Evolutionary conservation across 2,113 vertebrate genomes (phyloP).

Genomic region (Formicarius rufipectus): DNA sequence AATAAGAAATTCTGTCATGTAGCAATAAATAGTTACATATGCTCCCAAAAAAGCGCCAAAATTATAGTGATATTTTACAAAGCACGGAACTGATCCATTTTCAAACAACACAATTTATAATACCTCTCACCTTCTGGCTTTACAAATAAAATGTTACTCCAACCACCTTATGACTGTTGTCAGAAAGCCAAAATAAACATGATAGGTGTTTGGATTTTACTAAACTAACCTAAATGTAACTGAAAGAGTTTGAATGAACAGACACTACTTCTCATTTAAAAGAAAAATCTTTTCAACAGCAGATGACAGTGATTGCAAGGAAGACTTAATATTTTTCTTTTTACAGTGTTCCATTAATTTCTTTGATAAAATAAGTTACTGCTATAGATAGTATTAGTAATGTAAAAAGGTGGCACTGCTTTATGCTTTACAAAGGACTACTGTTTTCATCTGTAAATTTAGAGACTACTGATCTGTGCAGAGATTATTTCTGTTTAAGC

Average conservation of each 20-base stretch:
- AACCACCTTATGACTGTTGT: slow-evolving; percentile 32
- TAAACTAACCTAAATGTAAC: slow-evolving; percentile 30
- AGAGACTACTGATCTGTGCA: slow-evolving; percentile 53
- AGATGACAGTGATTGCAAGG: slow-evolving; percentile 30
- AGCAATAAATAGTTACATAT: slow-evolving; percentile 13
- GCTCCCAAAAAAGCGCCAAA: slow-evolving; percentile 29
- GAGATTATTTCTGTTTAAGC: slow-evolving; percentile 70
- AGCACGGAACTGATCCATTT: slow-evolving; percentile 39
- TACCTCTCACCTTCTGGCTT: slow-evolving; percentile 60
- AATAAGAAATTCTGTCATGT: slow-evolving; percentile 25
- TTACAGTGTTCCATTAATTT: slow-evolving; percentile 32
- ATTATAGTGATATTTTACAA: slow-evolving; percentile 23
- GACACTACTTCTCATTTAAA: slow-evolving; percentile 49
- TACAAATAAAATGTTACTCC: slow-evolving; percentile 58
- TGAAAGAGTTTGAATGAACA: slow-evolving; percentile 35
- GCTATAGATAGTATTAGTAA: not conserved
- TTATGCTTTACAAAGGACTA: slow-evolving; percentile 59
- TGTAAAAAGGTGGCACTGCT: slow-evolving; percentile 56
- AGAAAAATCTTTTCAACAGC: slow-evolving; percentile 36
- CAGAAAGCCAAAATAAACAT: slow-evolving; percentile 61
- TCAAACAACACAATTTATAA: slow-evolving; percentile 39
- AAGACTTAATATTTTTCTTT: slow-evolving; percentile 50
- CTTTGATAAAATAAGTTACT: slow-evolving; percentile 27
- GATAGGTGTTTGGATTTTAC: slow-evolving; percentile 28
- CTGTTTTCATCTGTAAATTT: slow-evolving; percentile 68